Conservation (phyloP, 2,797 vertebrate genomes). For the Rhabdophis nuchalis region DNA sequence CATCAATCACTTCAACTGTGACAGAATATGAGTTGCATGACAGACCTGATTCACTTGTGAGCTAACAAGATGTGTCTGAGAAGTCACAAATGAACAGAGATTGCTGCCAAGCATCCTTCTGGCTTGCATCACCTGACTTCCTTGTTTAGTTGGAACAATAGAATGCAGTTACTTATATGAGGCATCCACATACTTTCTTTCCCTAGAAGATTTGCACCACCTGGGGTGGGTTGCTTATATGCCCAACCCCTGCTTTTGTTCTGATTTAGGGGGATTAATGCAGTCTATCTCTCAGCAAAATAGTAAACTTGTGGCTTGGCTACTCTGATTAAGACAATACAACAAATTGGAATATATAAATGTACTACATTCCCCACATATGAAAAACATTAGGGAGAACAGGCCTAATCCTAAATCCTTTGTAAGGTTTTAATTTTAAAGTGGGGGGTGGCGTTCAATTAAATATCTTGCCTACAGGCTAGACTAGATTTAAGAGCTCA, state of each 20-base stretch:
- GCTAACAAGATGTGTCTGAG: conserved; percentile 27
- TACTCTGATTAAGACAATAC: background rate
- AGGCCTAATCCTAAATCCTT: background rate
- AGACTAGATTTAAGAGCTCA: background rate
- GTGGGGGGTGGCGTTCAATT: background rate
- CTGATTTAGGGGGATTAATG: background rate
- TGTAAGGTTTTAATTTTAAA: background rate
- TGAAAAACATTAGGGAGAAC: background rate
- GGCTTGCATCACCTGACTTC: background rate
- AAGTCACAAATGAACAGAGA: background rate
- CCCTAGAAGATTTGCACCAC: background rate
- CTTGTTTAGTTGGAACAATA: background rate
- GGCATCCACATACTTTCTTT: background rate
- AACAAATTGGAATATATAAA: background rate
- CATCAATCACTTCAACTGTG: conserved; percentile 7
- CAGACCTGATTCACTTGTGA: conserved; percentile 36
- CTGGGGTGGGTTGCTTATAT: background rate
- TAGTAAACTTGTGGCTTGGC: background rate
- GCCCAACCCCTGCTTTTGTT: background rate
- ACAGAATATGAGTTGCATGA: conserved; percentile 27
- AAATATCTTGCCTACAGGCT: background rate
- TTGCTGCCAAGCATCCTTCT: accelerated
- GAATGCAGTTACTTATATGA: background rate
- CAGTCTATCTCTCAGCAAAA: background rate
- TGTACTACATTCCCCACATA: background rate